These are phyloP conservation scores for Mnemiopsis leidyi DNA, from an alignment of 37 sponge, comb jelly and placozoan genomes.

Conservation along the genomic window DNA sequence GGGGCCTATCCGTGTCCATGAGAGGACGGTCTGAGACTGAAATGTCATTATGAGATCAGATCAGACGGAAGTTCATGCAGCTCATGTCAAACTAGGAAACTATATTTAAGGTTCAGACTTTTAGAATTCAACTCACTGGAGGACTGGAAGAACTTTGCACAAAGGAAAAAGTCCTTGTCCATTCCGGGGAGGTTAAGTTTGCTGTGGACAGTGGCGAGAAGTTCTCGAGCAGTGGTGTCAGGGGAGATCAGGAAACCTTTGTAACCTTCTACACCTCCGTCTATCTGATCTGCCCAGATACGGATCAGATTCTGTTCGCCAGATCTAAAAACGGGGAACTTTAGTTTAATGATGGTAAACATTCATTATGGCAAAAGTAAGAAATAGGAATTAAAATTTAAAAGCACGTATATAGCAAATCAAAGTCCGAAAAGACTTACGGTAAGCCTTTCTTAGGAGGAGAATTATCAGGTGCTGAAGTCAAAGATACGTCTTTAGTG, in stretches of 20 bases:
- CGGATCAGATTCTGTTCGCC: conserved; percentile 62
- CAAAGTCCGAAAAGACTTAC: neutral
- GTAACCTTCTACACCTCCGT: conserved; percentile 62
- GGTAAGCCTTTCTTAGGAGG: neutral
- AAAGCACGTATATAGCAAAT: too few relatives aligned
- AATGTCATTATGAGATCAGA: neutral
- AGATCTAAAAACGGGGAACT: neutral
- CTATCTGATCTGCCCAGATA: conserved; percentile 65
- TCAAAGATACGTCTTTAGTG: neutral
- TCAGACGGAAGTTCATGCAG: neutral
- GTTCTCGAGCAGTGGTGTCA: conserved; percentile 54
- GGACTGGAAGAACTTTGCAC: conserved; percentile 55
- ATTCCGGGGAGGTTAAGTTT: conserved; percentile 18
- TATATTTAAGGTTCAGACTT: too few relatives aligned
- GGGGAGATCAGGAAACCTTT: conserved; percentile 61
- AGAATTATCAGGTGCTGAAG: neutral
- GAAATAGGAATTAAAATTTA: too few relatives aligned
- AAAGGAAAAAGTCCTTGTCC: conserved; percentile 61
- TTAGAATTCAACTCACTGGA: neutral
- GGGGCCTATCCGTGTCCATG: conserved; percentile 38
- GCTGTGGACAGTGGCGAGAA: conserved; percentile 27
- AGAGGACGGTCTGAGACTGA: conserved; percentile 58
- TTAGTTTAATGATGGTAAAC: too few relatives aligned
- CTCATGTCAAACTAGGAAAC: too few relatives aligned
- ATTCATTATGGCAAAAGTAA: too few relatives aligned